Base-by-base conservation (phyloP, 2,888 invertebrate species). In the Limenitis camilla region DNA sequence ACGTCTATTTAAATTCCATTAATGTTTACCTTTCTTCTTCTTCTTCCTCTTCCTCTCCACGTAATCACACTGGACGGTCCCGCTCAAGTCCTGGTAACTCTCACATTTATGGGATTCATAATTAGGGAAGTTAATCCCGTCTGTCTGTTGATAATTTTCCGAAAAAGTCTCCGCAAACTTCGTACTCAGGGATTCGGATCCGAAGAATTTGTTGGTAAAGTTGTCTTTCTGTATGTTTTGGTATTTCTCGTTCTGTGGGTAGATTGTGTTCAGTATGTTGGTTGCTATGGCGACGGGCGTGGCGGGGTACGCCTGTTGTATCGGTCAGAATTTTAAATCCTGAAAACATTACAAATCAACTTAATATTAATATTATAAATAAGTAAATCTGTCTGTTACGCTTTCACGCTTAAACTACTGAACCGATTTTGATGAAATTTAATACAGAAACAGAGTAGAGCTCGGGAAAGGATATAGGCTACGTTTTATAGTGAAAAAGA, bases 321-420 rank as follows among this genome's bases (percentile, higher is more conserved):
- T 69, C 70, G 89, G 90, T 91, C 90, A 91, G 89, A 91, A 91
- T 68, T 91, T 91, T 76, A 91, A 70, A 64, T 91, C 91, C 88
- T 88, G 73, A 62, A 70, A 56, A 11, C 11, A 5, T 8, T 33
- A n/a, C n/a, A n/a, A n/a, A n/a, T n/a, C n/a, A n/a, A n/a, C n/a
- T n/a, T n/a, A n/a, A n/a, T n/a, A n/a, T n/a, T n/a, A n/a, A n/a
- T n/a, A n/a, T n/a, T n/a, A n/a, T n/a, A n/a, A n/a, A n/a, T n/a
- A n/a, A n/a, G n/a, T n/a, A n/a, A n/a, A n/a, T n/a, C n/a, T n/a
- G n/a, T n/a, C n/a, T n/a, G n/a, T n/a, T n/a, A n/a, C n/a, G n/a
- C n/a, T n/a, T n/a, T n/a, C n/a, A n/a, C n/a, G n/a, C n/a, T n/a
- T n/a, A n/a, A n/a, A n/a, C n/a, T n/a, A n/a, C n/a, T n/a, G n/a